phyloP scores from a whole-genome alignment of 1,140 invertebrate species.

The Ganaspis sp. region DNA sequence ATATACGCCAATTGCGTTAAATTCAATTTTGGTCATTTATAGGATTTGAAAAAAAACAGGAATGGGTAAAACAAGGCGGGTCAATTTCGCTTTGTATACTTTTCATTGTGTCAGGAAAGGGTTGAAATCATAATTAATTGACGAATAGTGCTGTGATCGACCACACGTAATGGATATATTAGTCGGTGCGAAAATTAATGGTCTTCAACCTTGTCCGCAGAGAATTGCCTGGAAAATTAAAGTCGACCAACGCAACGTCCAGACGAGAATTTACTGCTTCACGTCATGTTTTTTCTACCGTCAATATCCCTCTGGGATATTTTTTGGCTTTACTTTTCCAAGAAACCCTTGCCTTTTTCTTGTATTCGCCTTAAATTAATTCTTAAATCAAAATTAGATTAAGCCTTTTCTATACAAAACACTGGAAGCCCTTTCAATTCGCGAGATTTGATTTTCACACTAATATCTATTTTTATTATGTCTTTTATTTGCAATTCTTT shows the following conservation, averaged over 20 bases:
- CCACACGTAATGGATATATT: slow-evolving; percentile 9
- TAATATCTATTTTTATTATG: too few relatives aligned
- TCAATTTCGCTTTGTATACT: background rate
- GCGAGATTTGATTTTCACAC: too few relatives aligned
- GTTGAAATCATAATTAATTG: slow-evolving; percentile 2
- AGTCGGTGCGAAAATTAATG: background rate
- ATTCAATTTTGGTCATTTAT: too few relatives aligned
- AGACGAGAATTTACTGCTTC: background rate
- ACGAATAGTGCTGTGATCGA: background rate
- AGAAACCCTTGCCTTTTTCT: background rate
- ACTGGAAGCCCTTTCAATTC: too few relatives aligned
- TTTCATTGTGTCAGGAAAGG: background rate
- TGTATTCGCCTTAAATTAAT: background rate
- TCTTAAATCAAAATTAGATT: background rate
- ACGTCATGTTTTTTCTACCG: background rate
- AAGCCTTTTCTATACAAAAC: background rate
- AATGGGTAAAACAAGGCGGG: too few relatives aligned
- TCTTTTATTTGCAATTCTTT: too few relatives aligned
- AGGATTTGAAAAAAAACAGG: too few relatives aligned
- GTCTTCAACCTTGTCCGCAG: background rate
- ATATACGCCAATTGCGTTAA: too few relatives aligned
- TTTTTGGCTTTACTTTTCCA: too few relatives aligned
- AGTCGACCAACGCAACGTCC: background rate
- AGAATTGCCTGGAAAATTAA: background rate
- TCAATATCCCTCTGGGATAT: background rate